A percentile compares a stretch with the other conserved stretches of the same genome.
Evolutionary conservation across 2,797 vertebrate genomes (phyloP).

Genomic region (Hippocampus kuda): DNA sequence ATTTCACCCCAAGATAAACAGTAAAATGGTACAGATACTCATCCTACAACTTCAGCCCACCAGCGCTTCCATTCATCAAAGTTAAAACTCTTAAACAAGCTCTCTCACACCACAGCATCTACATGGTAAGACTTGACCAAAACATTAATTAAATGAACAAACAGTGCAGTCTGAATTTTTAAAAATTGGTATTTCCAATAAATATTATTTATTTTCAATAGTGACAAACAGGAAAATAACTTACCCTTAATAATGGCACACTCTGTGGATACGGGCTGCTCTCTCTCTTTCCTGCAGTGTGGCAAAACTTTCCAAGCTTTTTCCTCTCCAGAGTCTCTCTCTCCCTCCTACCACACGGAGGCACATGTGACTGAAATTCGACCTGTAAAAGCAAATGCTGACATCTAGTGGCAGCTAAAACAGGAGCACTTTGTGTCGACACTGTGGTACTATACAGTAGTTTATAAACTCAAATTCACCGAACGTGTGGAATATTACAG

Average conservation of each 20-base stretch:
- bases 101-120: conserved; percentile 11
- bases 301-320: conserved; percentile 51
- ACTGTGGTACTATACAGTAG: not conserved
- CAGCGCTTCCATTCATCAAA: conserved; percentile 26
- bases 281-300: conserved; percentile 26
- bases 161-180: conserved; percentile 3
- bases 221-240: conserved; percentile 27
- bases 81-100: conserved; percentile 22
- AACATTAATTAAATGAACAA: not conserved
- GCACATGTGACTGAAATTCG: conserved; percentile 15
- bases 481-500: not conserved
- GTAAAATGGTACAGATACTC: conserved; percentile 22
- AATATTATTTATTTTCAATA: not conserved
- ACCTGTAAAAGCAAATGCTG: conserved; percentile 14
- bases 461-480: not conserved
- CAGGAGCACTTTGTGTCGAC: not conserved
- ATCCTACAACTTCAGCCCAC: conserved; percentile 14
- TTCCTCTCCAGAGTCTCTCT: conserved; percentile 26
- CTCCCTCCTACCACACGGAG: conserved; percentile 9
- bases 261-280: conserved; percentile 22
- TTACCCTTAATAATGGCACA: conserved; percentile 46
- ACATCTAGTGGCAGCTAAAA: conserved; percentile 39
- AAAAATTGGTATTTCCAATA: not conserved
- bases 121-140: not conserved
- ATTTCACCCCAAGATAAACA: conserved; percentile 27